Percentiles rank a stretch among this genome's conserved stretches.
Evolutionary conservation across 2,113 vertebrate species (phyloP).

Genomic region (Bucco capensis): DNA sequence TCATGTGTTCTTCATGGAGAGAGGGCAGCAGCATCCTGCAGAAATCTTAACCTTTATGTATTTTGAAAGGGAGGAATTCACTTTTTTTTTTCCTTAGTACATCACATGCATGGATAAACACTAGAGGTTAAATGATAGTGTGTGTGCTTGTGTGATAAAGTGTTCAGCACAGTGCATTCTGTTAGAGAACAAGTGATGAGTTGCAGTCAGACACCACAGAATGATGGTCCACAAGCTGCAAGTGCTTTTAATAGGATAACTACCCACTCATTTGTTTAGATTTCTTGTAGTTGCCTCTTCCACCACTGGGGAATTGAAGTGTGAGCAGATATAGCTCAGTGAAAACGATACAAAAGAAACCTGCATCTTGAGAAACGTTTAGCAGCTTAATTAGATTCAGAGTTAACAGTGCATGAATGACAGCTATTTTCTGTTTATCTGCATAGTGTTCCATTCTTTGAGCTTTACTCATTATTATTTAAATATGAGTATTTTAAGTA

Average conservation of each 20-base stretch:
- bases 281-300: not conserved
- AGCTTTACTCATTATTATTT: constrained; percentile 16
- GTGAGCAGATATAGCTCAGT: not conserved
- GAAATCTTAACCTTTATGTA: not conserved
- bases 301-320: not conserved
- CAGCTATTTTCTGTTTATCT: constrained; percentile 49
- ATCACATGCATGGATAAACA: not conserved
- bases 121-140: not conserved
- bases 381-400: constrained; percentile 40
- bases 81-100: not conserved
- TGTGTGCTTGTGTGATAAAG: not conserved
- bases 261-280: not conserved
- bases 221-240: not conserved
- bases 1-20: not conserved
- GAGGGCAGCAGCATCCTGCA: not conserved
- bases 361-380: constrained; percentile 14
- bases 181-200: not conserved
- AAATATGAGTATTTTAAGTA: constrained; percentile 12
- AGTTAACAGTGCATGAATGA: constrained; percentile 40
- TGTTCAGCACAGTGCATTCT: not conserved
- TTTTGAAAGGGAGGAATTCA: not conserved
- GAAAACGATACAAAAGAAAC: not conserved
- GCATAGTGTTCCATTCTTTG: not conserved
- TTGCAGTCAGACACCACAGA: constrained; percentile 21
- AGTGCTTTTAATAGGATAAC: constrained; percentile 43